These are phyloP conservation scores for Nibea coibor DNA, from an alignment of 2,113 vertebrate species.

Conservation along the genomic window DNA sequence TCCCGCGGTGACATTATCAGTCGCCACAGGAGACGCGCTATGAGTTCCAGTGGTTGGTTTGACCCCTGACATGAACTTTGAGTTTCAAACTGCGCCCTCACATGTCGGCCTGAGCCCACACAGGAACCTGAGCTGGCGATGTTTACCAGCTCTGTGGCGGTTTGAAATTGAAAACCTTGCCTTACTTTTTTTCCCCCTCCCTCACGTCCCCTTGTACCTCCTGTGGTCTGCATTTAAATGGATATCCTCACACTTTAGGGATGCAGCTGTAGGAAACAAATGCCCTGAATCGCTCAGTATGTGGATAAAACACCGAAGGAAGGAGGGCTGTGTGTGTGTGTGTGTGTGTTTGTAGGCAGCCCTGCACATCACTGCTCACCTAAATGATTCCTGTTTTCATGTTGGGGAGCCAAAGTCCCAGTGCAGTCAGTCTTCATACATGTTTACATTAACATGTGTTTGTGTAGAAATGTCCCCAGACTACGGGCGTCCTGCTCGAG, in stretches of 20 bases:
- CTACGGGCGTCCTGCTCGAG: background rate
- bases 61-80: constrained; percentile 44
- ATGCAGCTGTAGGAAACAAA: constrained; percentile 33
- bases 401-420: constrained; percentile 20
- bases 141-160: constrained; percentile 23
- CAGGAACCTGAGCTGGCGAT: constrained; percentile 18
- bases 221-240: constrained; percentile 43
- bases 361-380: constrained; percentile 15
- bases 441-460: constrained; percentile 53
- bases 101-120: constrained; percentile 10
- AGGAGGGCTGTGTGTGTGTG: background rate
- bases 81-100: constrained; percentile 30
- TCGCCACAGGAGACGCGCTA: constrained; percentile 3
- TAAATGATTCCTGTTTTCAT: constrained; percentile 34
- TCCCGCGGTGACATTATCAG: constrained; percentile 43
- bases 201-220: constrained; percentile 1
- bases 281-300: constrained; percentile 33
- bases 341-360: background rate
- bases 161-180: constrained; percentile 37
- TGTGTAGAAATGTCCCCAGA: constrained; percentile 5
- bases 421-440: constrained; percentile 54
- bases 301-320: constrained; percentile 23
- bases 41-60: constrained; percentile 13
- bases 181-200: background rate
- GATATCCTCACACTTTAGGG: constrained; percentile 44